Evolutionary conservation across 2,113 vertebrate species (phyloP).

Genomic region (Oenanthe oenanthe): DNA sequence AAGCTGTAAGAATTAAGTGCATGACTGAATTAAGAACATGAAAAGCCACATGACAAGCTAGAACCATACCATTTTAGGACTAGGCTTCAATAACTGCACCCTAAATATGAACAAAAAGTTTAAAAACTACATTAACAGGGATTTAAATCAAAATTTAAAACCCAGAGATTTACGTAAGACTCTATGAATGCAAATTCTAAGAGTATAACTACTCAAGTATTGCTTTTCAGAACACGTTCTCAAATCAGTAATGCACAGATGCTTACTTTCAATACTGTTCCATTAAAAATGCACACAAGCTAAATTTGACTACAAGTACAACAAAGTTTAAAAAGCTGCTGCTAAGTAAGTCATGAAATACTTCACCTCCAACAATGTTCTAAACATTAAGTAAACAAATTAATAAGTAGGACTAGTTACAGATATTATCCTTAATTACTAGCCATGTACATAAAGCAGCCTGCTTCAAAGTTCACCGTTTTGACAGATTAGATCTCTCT

Average conservation of each 20-base stretch:
- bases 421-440: background rate
- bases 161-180: background rate
- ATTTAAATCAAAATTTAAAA: background rate
- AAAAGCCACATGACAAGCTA: background rate
- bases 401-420: background rate
- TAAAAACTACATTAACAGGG: background rate
- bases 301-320: background rate
- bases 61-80: background rate
- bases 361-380: background rate
- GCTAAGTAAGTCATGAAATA: background rate
- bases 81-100: conserved; percentile 1
- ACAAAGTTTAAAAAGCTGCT: background rate
- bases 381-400: background rate
- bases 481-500: background rate
- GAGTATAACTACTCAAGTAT: background rate
- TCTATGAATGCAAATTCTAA: background rate
- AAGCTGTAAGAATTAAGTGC: background rate
- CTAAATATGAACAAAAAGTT: background rate
- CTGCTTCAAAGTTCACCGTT: background rate
- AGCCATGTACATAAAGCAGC: background rate
- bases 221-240: background rate
- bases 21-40: background rate
- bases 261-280: background rate
- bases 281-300: background rate
- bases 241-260: background rate